Conservation (phyloP, 2,888 invertebrate genomes). For the Macrosiphum euphorbiae region DNA sequence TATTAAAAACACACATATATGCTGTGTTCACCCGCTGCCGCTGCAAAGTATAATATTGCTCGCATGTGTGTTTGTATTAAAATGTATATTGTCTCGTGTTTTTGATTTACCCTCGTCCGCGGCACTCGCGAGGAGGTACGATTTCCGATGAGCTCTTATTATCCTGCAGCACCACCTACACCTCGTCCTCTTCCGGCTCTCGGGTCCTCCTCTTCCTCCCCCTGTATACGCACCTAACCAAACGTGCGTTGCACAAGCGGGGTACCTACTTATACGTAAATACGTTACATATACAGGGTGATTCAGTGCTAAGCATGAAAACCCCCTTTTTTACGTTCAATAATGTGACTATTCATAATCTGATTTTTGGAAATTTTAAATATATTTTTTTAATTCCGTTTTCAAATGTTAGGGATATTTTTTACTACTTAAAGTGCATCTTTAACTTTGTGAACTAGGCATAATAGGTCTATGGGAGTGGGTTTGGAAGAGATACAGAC, state of each 20-base stretch:
- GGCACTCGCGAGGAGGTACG: not conserved
- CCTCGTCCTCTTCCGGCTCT: not conserved
- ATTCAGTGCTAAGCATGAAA: not conserved
- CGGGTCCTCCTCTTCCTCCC: not conserved
- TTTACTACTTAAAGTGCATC: no score
- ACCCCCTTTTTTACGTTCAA: not conserved
- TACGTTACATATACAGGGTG: not conserved
- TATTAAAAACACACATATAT: slow-evolving; percentile 34
- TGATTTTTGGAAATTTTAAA: not conserved
- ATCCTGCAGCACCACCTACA: not conserved
- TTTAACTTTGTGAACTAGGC: not conserved
- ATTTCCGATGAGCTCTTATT: not conserved
- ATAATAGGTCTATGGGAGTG: no score
- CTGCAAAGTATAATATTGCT: slow-evolving; percentile 22
- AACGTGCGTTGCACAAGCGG: not conserved
- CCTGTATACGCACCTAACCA: not conserved
- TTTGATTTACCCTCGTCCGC: slow-evolving; percentile 36
- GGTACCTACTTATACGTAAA: not conserved
- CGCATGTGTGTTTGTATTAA: slow-evolving; percentile 21
- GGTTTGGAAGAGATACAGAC: no score
- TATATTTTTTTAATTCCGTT: not conserved
- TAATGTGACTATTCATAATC: not conserved
- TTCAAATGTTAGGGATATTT: not conserved
- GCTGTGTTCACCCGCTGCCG: not conserved
- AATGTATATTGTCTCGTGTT: slow-evolving; percentile 13